These are phyloP conservation scores for Poecilia velifera DNA, from an alignment of 2,797 vertebrate genomes.

Conservation along the genomic window DNA sequence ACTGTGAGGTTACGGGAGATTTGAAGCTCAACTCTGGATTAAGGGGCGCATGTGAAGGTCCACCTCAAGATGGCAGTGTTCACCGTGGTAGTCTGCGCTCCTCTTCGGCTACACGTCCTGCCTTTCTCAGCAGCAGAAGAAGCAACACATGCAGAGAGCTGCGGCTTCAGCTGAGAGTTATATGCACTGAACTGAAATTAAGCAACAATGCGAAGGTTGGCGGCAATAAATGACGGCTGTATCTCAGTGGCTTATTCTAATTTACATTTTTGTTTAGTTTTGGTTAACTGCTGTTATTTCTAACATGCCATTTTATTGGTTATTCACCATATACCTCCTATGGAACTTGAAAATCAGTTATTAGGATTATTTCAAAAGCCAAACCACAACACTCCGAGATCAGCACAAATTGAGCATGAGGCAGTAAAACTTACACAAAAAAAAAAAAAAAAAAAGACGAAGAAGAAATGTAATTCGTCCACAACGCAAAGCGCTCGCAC, in stretches of 20 bases:
- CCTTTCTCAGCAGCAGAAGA: conserved; percentile 42
- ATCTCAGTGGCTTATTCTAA: conserved; percentile 27
- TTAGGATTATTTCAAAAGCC: conserved; percentile 32
- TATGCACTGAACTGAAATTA: conserved; percentile 68
- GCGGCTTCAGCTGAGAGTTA: conserved; percentile 64
- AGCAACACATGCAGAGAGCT: conserved; percentile 33
- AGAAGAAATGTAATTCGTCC: conserved; percentile 19
- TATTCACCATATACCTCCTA: conserved; percentile 27
- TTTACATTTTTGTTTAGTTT: conserved; percentile 41
- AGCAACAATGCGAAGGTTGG: conserved; percentile 60
- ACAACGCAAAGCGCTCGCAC: conserved; percentile 16
- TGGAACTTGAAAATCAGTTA: conserved; percentile 56
- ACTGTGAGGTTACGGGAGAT: conserved; percentile 12
- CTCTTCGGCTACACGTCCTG: conserved; percentile 49
- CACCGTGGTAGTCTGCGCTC: conserved; percentile 77
- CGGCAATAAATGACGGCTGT: conserved; percentile 37
- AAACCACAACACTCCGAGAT: conserved; percentile 37
- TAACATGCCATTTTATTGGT: conserved; percentile 12
- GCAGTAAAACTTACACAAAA: conserved; percentile 21
- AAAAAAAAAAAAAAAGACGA: too few species aligned
- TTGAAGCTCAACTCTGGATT: conserved; percentile 18
- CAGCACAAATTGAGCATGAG: conserved; percentile 20
- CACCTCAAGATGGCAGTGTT: conserved; percentile 95
- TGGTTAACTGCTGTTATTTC: conserved; percentile 25
- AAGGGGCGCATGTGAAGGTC: conserved; percentile 44